A percentile compares a stretch with the other conserved stretches of the same genome.
phyloP scores from a whole-genome alignment of 1,140 invertebrate species.

The Medauroidea extradentata region DNA sequence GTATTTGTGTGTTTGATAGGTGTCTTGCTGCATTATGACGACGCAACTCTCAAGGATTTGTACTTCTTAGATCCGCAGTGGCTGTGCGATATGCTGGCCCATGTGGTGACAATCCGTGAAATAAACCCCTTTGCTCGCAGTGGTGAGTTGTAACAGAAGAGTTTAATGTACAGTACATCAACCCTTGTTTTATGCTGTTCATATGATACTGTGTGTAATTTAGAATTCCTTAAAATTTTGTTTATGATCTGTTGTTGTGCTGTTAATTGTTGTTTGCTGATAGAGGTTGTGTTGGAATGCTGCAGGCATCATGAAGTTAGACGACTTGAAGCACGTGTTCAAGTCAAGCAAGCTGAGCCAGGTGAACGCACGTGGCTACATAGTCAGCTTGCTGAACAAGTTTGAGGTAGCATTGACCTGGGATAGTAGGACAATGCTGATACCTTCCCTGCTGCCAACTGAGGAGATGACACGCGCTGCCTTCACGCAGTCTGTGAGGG shows the following conservation, averaged over 20 bases:
- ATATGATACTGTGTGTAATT: background rate
- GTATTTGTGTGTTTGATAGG: slow-evolving; percentile 47
- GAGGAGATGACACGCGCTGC: slow-evolving; percentile 57
- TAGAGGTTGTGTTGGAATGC: slow-evolving; percentile 52
- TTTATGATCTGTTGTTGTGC: background rate
- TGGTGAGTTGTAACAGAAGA: slow-evolving; percentile 52
- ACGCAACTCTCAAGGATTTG: slow-evolving; percentile 89
- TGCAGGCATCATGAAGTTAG: slow-evolving; percentile 84
- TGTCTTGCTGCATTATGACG: slow-evolving; percentile 96
- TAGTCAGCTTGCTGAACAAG: slow-evolving; percentile 88
- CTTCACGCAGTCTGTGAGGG: slow-evolving; percentile 23
- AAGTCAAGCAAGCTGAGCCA: slow-evolving; percentile 62
- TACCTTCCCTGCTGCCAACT: slow-evolving; percentile 86
- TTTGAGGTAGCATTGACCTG: slow-evolving; percentile 98
- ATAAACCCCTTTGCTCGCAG: slow-evolving; percentile 93
- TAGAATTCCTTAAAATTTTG: too few species aligned
- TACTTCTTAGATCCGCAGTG: slow-evolving; percentile 97
- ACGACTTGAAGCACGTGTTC: slow-evolving; percentile 91
- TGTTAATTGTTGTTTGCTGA: slow-evolving; percentile 60
- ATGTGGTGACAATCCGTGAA: slow-evolving; percentile 92
- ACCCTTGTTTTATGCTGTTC: background rate
- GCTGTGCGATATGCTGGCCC: slow-evolving; percentile 96
- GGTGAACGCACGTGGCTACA: slow-evolving; percentile 69
- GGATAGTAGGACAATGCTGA: slow-evolving; percentile 85
- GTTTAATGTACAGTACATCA: background rate